Conservation (phyloP, 2,113 vertebrate genomes). For the Carassius auratus region DNA sequence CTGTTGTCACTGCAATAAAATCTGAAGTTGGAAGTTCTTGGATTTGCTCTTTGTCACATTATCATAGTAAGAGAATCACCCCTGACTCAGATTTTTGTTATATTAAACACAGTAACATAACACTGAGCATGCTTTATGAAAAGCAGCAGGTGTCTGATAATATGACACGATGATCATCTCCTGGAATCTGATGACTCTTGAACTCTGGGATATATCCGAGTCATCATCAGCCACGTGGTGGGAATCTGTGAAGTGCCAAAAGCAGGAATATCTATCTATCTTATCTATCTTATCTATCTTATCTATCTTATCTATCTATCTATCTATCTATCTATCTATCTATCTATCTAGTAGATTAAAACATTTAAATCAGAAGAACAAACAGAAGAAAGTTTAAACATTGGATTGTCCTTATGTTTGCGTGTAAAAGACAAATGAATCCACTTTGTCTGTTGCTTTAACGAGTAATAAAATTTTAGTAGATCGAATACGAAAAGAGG, state of each 20-base stretch:
- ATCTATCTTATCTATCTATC: too few relatives aligned
- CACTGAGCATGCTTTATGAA: constrained; percentile 18
- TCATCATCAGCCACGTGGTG: not conserved
- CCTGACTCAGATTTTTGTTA: not conserved
- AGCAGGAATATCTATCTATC: too few relatives aligned
- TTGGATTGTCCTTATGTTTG: too few relatives aligned
- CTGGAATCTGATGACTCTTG: constrained; percentile 27
- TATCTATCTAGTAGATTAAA: too few relatives aligned
- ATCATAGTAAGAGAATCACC: not conserved
- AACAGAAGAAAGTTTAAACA: too few relatives aligned
- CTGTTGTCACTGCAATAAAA: too few relatives aligned
- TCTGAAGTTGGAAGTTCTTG: not conserved
- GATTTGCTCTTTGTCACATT: not conserved
- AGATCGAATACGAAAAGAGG: not conserved
- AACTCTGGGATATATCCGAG: not conserved
- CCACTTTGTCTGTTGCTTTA: not conserved
- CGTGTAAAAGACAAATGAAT: too few relatives aligned
- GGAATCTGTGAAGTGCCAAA: not conserved
- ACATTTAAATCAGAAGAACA: too few relatives aligned
- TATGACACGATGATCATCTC: constrained; percentile 33
- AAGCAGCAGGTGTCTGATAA: constrained; percentile 43
- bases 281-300: too few relatives aligned
- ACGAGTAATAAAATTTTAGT: not conserved
- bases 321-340: too few relatives aligned
- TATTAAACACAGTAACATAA: not conserved